These are phyloP conservation scores for Acanthosepion lycidas DNA, from an alignment of 2,888 invertebrate genomes.

Conservation along the genomic window DNA sequence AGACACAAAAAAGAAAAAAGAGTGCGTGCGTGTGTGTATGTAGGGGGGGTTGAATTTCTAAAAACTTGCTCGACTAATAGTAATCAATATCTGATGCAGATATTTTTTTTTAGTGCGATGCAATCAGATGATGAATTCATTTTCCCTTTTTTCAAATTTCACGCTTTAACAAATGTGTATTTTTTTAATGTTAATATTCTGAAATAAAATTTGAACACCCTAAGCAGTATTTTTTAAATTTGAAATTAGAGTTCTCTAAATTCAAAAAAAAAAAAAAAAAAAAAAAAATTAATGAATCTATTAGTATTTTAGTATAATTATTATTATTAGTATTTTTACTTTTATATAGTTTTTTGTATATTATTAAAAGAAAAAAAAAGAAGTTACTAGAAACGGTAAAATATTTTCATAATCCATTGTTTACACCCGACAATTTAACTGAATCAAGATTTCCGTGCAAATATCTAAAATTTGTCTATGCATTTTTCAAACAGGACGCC, in stretches of 20 bases:
- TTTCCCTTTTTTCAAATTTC: neutral
- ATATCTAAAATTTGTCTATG: too few relatives aligned
- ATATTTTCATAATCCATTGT: too few relatives aligned
- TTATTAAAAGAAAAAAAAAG: too few relatives aligned
- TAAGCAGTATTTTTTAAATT: neutral
- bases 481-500: too few relatives aligned
- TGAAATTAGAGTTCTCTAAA: neutral
- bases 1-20: neutral
- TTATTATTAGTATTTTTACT: too few relatives aligned
- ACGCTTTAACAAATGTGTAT: neutral
- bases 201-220: neutral
- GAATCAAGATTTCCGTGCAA: too few relatives aligned
- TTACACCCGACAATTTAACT: too few relatives aligned
- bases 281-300: neutral
- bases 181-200: neutral
- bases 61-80: neutral
- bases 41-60: too few relatives aligned
- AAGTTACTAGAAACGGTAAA: too few relatives aligned
- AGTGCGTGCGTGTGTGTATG: neutral
- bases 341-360: too few relatives aligned
- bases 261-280: neutral
- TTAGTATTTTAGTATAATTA: too few relatives aligned
- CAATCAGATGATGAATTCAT: conserved; percentile 6
- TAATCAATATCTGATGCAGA: neutral
- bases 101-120: neutral